Percentiles rank a stretch among this genome's conserved stretches.
Conservation (phyloP, 2,797 vertebrate genomes). For the Neoniphon sammara region DNA sequence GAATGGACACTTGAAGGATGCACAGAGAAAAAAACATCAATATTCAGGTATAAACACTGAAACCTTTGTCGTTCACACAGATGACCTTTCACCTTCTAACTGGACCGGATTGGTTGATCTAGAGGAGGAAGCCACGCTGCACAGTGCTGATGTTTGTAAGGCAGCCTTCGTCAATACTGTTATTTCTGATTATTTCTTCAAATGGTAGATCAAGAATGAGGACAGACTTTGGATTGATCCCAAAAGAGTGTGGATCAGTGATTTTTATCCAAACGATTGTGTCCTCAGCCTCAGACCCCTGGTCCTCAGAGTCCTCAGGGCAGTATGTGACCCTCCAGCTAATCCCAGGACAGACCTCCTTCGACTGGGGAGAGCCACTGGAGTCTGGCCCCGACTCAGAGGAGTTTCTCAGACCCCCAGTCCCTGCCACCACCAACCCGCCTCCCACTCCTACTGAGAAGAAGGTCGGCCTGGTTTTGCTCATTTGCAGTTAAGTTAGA, state of each 20-base stretch:
- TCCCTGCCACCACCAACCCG: conserved; percentile 10
- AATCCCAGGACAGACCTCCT: conserved; percentile 68
- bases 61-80: neutral
- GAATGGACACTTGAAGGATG: neutral
- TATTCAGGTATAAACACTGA: too few species aligned
- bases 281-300: conserved; percentile 69
- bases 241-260: neutral
- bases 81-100: conserved; percentile 62
- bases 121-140: conserved; percentile 63
- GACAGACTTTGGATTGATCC: conserved; percentile 9
- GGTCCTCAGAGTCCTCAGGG: conserved; percentile 71
- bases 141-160: conserved; percentile 62
- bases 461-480: conserved; percentile 61
- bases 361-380: conserved; percentile 78
- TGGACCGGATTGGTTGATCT: conserved; percentile 83
- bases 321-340: conserved; percentile 73
- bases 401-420: conserved; percentile 68
- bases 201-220: too few species aligned
- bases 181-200: neutral
- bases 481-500: too few species aligned
- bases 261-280: conserved; percentile 6
- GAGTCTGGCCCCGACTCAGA: conserved; percentile 71
- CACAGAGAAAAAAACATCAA: neutral
- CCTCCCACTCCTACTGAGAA: conserved; percentile 69
- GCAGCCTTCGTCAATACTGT: neutral